These are phyloP conservation scores for Lissonota sp. DNA, from an alignment of 2,888 invertebrate genomes.

Conservation along the genomic window DNA sequence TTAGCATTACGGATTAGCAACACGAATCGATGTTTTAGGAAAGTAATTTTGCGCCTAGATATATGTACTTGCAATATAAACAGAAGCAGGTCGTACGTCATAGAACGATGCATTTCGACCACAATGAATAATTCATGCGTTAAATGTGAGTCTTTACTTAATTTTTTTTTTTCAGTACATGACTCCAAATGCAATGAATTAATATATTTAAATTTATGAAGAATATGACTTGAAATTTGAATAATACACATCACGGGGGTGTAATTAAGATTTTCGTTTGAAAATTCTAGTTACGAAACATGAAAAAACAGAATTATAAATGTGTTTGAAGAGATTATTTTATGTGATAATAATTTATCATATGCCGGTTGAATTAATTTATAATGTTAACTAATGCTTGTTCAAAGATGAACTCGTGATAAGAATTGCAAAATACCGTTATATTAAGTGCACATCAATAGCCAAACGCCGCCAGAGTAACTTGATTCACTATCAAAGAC, in stretches of 20 bases:
- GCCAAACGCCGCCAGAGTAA: no score
- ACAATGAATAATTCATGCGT: constrained; percentile 12
- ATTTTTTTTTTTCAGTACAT: background rate
- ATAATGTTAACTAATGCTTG: no score
- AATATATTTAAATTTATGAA: background rate
- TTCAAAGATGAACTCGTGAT: no score
- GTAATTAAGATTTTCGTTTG: background rate
- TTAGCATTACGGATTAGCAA: no score
- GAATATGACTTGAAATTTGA: background rate
- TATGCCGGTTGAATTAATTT: no score
- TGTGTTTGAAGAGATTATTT: no score
- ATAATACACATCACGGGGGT: background rate
- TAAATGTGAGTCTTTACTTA: background rate
- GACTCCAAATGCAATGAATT: background rate
- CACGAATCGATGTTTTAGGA: constrained; percentile 57
- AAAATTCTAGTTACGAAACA: background rate
- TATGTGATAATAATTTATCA: no score
- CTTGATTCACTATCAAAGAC: no score
- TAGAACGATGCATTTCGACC: constrained; percentile 15
- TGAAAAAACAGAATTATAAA: background rate
- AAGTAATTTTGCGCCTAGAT: constrained; percentile 64
- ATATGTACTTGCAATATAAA: constrained; percentile 41
- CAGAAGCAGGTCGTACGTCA: constrained; percentile 57
- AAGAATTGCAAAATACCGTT: no score
- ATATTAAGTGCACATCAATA: no score